phyloP scores from a whole-genome alignment of 2,888 invertebrate genomes.

The Horisme vitalbata region DNA sequence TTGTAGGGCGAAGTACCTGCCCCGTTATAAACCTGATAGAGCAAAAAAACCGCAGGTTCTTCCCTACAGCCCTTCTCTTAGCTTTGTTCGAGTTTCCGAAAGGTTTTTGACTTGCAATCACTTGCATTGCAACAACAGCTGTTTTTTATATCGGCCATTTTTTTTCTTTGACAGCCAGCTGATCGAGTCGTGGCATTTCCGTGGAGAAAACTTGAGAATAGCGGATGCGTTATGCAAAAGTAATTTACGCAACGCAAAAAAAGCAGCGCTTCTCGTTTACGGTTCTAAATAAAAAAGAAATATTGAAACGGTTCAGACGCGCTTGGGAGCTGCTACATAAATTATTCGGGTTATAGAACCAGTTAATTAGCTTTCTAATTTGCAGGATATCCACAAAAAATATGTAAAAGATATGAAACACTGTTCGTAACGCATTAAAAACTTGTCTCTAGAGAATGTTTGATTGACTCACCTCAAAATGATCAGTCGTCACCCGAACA shows the following conservation, averaged over 20 bases:
- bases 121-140: too few species aligned
- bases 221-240: slow-evolving; percentile 1
- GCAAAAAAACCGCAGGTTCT: too few species aligned
- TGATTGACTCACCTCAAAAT: slow-evolving; percentile 24
- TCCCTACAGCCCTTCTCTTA: too few species aligned
- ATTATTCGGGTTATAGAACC: slow-evolving; percentile 41
- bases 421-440: slow-evolving; percentile 29
- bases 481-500: slow-evolving; percentile 65
- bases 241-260: slow-evolving; percentile 29
- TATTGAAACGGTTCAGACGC: slow-evolving; percentile 10
- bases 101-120: too few species aligned
- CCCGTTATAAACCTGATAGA: too few species aligned
- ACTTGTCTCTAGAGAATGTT: slow-evolving; percentile 53
- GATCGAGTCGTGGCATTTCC: slow-evolving; percentile 24
- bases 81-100: too few species aligned
- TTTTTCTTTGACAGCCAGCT: slow-evolving; percentile 7
- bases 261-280: slow-evolving; percentile 27
- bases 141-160: slow-evolving; percentile 20
- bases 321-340: slow-evolving; percentile 22
- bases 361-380: slow-evolving; percentile 58
- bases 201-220: not conserved
- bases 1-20: too few species aligned
- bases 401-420: slow-evolving; percentile 29
- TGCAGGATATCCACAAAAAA: slow-evolving; percentile 34
- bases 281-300: slow-evolving; percentile 35